Evolutionary conservation across 2,113 vertebrate genomes (phyloP).

Genomic region (Diadophis punctatus): DNA sequence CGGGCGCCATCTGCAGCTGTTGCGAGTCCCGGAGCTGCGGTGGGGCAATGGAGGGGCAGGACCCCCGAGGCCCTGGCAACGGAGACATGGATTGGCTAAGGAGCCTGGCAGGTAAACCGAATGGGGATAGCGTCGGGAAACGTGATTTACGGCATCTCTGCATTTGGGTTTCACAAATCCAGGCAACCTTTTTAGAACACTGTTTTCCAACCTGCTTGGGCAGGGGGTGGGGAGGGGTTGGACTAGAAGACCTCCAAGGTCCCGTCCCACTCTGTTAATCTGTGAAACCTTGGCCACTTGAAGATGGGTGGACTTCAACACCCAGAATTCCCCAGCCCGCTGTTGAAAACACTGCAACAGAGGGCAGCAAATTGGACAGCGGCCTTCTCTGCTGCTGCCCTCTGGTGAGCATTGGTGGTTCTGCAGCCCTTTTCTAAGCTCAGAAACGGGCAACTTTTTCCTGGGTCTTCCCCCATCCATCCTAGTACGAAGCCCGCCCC

Average conservation of each 20-base stretch:
- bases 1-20: constrained; percentile 49
- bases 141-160: background rate
- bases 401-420: background rate
- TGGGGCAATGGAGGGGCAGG: rapidly evolving
- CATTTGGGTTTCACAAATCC: background rate
- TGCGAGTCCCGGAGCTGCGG: constrained; percentile 29
- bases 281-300: no score
- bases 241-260: no score
- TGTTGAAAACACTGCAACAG: background rate
- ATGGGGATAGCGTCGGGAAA: background rate
- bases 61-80: background rate
- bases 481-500: background rate
- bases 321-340: no score
- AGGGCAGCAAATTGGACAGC: background rate
- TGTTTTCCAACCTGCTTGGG: no score
- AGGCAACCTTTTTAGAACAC: no score
- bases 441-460: rapidly evolving
- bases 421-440: background rate
- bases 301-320: no score
- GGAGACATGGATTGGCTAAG: background rate
- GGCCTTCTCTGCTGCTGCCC: background rate
- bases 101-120: background rate
- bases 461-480: background rate
- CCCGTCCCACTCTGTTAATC: no score
- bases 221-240: no score